Conservation (phyloP, 2,888 invertebrate genomes). For the Drosophila anceps region DNA sequence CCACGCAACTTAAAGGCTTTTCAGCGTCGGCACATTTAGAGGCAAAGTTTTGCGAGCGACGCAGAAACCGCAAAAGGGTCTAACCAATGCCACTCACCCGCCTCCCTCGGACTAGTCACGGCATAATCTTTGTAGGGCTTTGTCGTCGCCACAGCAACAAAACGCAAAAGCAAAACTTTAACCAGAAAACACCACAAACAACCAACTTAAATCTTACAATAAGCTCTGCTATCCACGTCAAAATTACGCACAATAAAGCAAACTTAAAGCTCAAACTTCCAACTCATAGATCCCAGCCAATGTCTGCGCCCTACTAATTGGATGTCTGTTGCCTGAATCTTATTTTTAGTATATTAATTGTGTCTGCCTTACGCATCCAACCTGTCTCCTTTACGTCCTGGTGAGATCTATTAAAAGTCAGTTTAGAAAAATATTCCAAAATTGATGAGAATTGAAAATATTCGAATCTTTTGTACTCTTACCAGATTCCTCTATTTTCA, state of each 20-base stretch:
- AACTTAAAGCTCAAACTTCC: conserved; percentile 20
- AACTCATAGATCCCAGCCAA: conserved; percentile 1
- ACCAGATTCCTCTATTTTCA: too few species aligned
- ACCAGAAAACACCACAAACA: conserved; percentile 46
- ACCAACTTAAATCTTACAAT: conserved; percentile 57
- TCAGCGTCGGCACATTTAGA: conserved; percentile 37
- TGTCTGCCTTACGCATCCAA: not conserved
- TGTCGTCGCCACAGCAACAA: conserved; percentile 48
- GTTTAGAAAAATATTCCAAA: too few species aligned
- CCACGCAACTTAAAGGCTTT: conserved; percentile 70
- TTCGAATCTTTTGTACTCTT: too few species aligned
- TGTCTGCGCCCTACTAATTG: not conserved
- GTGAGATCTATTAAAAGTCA: too few species aligned
- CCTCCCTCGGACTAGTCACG: conserved; percentile 31
- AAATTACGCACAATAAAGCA: conserved; percentile 28
- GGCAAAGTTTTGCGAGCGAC: conserved; percentile 55
- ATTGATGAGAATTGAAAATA: too few species aligned
- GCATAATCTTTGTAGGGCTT: conserved; percentile 61
- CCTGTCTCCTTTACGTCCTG: too few species aligned
- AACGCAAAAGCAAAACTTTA: conserved; percentile 38
- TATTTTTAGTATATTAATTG: not conserved
- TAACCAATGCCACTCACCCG: conserved; percentile 13
- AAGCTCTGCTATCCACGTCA: conserved; percentile 49
- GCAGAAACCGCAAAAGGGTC: conserved; percentile 61
- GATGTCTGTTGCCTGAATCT: not conserved